Evolutionary conservation across 2,888 invertebrate genomes (phyloP), one percentile per base, ranked within the genome.

Genomic region (Harmothoe impar): DNA sequence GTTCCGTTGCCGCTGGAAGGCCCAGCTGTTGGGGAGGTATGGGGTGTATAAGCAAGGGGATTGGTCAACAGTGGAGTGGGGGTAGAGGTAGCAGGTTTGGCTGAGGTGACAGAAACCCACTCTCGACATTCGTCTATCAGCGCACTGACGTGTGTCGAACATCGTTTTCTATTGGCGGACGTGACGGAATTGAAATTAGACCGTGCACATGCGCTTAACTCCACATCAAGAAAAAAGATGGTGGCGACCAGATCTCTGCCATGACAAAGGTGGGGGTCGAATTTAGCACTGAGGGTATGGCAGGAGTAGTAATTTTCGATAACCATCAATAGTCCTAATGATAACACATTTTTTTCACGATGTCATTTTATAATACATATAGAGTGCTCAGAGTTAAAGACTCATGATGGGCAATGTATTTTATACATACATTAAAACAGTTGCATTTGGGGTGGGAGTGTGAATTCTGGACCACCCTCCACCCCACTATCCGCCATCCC

Each of bases 61-160:
- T n/a, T 5, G 25, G 62, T 15, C 1, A n/a, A 15, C 3, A 29
- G 31, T 5, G 25, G 77, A 20, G 43, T 33, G 35, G 35, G 43
- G 35, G 81, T 33, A 0, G 81, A 35, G 17, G 81, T 81, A 10
- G 3, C 7, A 35, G 81, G 81, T 0, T n/a, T 20, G 29, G 31
- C 17, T 25, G 77, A 77, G 43, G 81, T 81, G 81, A 43, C 81
- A 43, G 33, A 10, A 25, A 72, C 72, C 29, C n/a, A n/a, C 72
- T 15, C 29, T 72, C 72, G 72, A 72, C 72, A 29, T 72, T 72
- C 17, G 72, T 72, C 72, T 15, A 72, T 72, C 72, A 29, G 3
- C 25, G 0, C 72, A 72, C 72, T 72, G 5, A 7, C 72, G 72
- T 72, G 72, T 72, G 25, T 72, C 25, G 29, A 29, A 25, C 72